Base-by-base conservation (phyloP, 2,888 invertebrate species). In the Icerya purchasi region DNA sequence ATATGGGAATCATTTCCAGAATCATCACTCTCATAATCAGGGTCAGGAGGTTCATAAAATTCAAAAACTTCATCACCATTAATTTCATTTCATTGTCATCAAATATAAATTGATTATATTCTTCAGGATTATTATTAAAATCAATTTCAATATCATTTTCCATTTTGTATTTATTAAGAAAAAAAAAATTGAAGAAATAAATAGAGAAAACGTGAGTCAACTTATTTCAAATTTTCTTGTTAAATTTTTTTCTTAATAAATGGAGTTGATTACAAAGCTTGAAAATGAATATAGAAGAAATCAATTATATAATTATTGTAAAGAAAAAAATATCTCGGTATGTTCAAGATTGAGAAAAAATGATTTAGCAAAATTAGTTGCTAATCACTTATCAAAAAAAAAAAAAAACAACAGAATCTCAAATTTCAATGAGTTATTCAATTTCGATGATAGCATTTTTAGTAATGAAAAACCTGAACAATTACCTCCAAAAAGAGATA, bases 401-500 rank as follows among this genome's bases (percentile, higher is more conserved):
- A 54, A 22, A 21, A 21, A 8, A 22, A 10, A 8, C 20, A 52
- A 18, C 19, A n/a, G n/a, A n/a, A n/a, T n/a, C n/a, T n/a, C n/a
- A n/a, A n/a, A n/a, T n/a, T n/a, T n/a, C n/a, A 52, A 8, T 8
- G 5, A 52, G 20, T 52, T 52, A 52, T 52, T 18, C 19, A 52
- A 52, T 19, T 52, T 52, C 5, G 19, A 52, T 21, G 21, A 21
- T 54, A 54, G 20, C 22, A 54, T 54, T 54, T 54, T 54, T 22
- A 54, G 54, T 22, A 54, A 20, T 36, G 56, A 56, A 18, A 56
- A 24, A 56, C 49, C 56, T n/a, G 56, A 57, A 52, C 57, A 57
- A 57, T 57, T 57, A 57, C 57, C 52, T 19, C 57, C 23, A 52
- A 50, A 22, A 57, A 21, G 22, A 50, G 56, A 56, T 56, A 56